Evolutionary conservation across 2,797 vertebrate species (phyloP), one percentile per base, ranked within the genome.

Genomic region (Catostomus latipinnis): DNA sequence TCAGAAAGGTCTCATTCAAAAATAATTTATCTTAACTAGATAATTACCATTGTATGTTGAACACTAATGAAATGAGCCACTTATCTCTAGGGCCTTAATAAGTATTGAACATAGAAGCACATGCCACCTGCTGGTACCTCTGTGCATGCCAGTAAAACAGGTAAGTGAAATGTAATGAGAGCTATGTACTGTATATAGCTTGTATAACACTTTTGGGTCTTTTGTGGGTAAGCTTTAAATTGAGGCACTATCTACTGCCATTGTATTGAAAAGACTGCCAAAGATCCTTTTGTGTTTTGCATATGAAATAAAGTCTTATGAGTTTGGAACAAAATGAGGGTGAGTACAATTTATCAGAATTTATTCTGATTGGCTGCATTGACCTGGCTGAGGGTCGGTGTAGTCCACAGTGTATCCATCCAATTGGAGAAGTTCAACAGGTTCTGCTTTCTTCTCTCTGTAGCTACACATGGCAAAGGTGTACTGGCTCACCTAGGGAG

Each of bases 391-490:
- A 0, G 97, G 97, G 91, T 99, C 97, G 0, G 97, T 99, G 93
- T 99, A 99, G 86, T 99, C 97, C 93, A 99, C 97, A 13, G 97
- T 98, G 93, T 98, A 99, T 84, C 97, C 97, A 2, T 99, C 97
- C 66, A 98, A 91, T 43, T 98, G 97, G 6, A 99, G 95, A 72
- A 99, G 95, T 84, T 99, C 97, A 88, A 99, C 96, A 10, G 97
- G 97, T 83, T 99, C 97, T 0, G 96, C 96, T 86, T 99, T 99
- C 92, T 98, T 98, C 91, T 99, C 97, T 86, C 97, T 94, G 90
- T 99, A 99, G 93, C 97, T 99, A 94, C 96, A 98, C 97, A 99
- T 99, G 88, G 97, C 97, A 88, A 99, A 99, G 6, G 97, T 98
- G 89, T 98, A 99, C 89, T 98, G 97, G 92, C 97, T 99, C 89